These are phyloP conservation scores for Heliornis fulica DNA, from an alignment of 2,113 vertebrate genomes.

Conservation along the genomic window DNA sequence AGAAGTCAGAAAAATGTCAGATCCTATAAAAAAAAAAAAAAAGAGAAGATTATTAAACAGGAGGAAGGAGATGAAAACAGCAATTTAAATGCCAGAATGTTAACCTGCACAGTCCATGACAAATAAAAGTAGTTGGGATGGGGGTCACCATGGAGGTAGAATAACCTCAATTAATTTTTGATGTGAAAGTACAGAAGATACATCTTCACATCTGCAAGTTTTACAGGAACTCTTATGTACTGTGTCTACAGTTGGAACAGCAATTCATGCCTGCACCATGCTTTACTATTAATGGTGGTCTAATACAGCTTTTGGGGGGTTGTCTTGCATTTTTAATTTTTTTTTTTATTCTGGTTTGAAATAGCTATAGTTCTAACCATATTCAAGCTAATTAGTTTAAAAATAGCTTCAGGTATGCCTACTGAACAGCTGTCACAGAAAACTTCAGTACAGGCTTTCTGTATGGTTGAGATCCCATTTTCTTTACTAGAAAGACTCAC, in stretches of 20 bases:
- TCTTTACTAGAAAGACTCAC: background rate
- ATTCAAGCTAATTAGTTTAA: background rate
- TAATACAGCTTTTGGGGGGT: background rate
- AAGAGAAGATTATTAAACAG: background rate
- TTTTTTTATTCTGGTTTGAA: background rate
- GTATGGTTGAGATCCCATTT: background rate
- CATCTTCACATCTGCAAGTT: background rate
- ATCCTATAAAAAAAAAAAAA: background rate
- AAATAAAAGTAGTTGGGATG: background rate
- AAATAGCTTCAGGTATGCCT: background rate
- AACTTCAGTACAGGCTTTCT: background rate
- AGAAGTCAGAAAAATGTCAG: slow-evolving; percentile 30
- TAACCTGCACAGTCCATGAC: background rate
- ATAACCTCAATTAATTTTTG: background rate
- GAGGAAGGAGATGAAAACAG: background rate
- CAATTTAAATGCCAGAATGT: slow-evolving; percentile 28
- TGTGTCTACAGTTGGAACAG: background rate
- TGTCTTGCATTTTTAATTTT: background rate
- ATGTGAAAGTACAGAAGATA: background rate
- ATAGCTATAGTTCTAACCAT: background rate
- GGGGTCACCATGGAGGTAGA: background rate
- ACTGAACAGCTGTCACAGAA: background rate
- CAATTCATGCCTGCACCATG: background rate
- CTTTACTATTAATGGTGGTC: background rate
- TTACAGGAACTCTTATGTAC: background rate